These are phyloP conservation scores for Leptopilina drosophilae DNA, from an alignment of 2,888 invertebrate species.

Conservation along the genomic window DNA sequence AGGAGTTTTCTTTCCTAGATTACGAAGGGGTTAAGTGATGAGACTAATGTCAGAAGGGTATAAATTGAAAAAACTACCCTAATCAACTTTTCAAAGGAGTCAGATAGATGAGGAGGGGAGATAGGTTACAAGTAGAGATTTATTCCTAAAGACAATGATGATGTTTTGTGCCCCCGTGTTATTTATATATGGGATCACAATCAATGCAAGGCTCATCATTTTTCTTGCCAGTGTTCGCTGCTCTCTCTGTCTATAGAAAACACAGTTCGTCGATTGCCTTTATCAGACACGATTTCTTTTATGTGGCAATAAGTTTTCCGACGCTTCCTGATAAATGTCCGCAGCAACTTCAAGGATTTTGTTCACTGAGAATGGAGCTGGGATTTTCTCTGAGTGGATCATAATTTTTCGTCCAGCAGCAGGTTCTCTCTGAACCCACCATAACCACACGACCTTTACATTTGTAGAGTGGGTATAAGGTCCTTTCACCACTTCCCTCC, in stretches of 20 bases:
- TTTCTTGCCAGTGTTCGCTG: conserved; percentile 3
- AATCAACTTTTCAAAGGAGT: conserved; percentile 26
- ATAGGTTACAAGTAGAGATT: not conserved
- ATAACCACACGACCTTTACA: conserved; percentile 20
- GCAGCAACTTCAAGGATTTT: conserved; percentile 50
- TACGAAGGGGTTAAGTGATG: no score
- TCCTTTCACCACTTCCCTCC: conserved; percentile 46
- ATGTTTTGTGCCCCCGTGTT: not conserved
- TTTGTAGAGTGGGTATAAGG: not conserved
- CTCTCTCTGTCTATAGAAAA: not conserved
- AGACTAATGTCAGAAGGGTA: no score
- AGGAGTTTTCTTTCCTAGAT: no score
- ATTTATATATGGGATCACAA: not conserved
- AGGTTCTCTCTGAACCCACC: conserved; percentile 37
- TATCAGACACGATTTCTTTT: conserved; percentile 25
- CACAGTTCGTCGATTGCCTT: conserved; percentile 33
- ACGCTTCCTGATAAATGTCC: conserved; percentile 54
- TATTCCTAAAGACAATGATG: not conserved
- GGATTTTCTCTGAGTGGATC: conserved; percentile 56
- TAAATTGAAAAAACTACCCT: conserved; percentile 18
- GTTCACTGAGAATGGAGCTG: conserved; percentile 47
- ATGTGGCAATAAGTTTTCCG: conserved; percentile 43
- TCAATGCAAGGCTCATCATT: conserved; percentile 22
- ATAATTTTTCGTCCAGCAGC: conserved; percentile 55
- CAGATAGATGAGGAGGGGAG: no score